A percentile compares a stretch with the other conserved stretches of the same genome.
Conservation (phyloP, 2,888 invertebrate species). For the Amphimallon solstitiale region DNA sequence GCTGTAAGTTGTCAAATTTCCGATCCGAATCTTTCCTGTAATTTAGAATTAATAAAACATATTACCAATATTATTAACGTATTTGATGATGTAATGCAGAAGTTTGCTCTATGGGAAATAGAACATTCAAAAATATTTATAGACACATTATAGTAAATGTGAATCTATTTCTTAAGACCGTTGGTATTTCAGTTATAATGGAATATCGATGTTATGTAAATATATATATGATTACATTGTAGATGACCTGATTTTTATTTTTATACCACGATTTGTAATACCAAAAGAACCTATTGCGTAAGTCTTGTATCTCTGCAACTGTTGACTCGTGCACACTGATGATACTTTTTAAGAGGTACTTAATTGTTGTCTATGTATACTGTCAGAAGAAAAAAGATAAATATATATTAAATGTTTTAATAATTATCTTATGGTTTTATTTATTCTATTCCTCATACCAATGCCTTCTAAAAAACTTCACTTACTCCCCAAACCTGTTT, state of each 20-base stretch:
- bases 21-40: no score
- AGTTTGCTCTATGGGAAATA: no score
- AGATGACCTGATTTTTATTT: conserved; percentile 39
- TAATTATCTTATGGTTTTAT: background rate
- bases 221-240: conserved; percentile 23
- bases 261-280: conserved; percentile 36
- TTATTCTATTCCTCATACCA: background rate
- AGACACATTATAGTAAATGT: background rate
- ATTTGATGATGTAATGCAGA: no score
- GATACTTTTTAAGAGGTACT: conserved; percentile 12
- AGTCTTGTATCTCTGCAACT: conserved; percentile 29
- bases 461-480: no score
- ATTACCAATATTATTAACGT: no score
- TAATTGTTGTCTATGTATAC: conserved; percentile 30
- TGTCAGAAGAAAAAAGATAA: conserved; percentile 9
- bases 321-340: conserved; percentile 28
- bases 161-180: background rate
- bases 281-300: conserved; percentile 19
- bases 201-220: conserved; percentile 20
- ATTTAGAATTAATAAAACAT: no score
- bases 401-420: conserved; percentile 29
- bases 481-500: no score
- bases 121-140: background rate
- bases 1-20: no score
- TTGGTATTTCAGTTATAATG: conserved; percentile 18